Percentiles rank a stretch among this genome's conserved stretches.
These are phyloP conservation scores for Dasypogon diadema DNA, from an alignment of 2,888 invertebrate genomes.

Conservation along the genomic window DNA sequence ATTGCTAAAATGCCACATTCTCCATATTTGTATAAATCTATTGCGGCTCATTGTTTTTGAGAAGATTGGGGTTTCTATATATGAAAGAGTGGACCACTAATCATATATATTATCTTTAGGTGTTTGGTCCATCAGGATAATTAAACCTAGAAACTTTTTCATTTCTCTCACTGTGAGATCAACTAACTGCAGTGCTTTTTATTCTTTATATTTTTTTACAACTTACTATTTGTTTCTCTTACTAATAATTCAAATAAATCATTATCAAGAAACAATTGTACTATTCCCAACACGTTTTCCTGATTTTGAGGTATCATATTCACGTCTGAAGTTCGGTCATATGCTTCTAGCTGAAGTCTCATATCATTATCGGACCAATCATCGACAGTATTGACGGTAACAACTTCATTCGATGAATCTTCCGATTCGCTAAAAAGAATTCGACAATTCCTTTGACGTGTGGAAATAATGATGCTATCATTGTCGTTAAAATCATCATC, in stretches of 20 bases:
- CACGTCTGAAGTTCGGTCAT: neutral
- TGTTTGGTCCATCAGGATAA: constrained; percentile 7
- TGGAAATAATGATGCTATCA: constrained; percentile 10
- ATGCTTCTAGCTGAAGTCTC: constrained; percentile 6
- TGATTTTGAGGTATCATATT: neutral
- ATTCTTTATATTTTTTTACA: too few relatives aligned
- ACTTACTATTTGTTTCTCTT: too few relatives aligned
- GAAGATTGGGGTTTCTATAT: constrained; percentile 31
- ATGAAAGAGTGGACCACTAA: constrained; percentile 18
- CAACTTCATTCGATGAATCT: neutral
- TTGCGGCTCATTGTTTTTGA: constrained; percentile 2
- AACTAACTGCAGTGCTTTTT: too few relatives aligned
- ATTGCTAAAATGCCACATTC: constrained; percentile 15
- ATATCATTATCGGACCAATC: constrained; percentile 15
- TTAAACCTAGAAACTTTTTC: constrained; percentile 12
- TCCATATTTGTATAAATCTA: constrained; percentile 5
- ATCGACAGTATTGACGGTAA: constrained; percentile 15
- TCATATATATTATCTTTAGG: constrained; percentile 13
- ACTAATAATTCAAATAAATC: constrained; percentile 19
- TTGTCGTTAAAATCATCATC: constrained; percentile 1
- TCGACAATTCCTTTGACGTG: constrained; percentile 9
- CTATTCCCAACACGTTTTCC: neutral
- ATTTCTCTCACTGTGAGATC: too few relatives aligned
- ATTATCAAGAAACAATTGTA: constrained; percentile 17
- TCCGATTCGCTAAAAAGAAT: constrained; percentile 16